Percentiles rank a stretch among this genome's conserved stretches.
These are phyloP conservation scores for Ceratina calcarata DNA, from an alignment of 1,140 invertebrate species.

Conservation along the genomic window DNA sequence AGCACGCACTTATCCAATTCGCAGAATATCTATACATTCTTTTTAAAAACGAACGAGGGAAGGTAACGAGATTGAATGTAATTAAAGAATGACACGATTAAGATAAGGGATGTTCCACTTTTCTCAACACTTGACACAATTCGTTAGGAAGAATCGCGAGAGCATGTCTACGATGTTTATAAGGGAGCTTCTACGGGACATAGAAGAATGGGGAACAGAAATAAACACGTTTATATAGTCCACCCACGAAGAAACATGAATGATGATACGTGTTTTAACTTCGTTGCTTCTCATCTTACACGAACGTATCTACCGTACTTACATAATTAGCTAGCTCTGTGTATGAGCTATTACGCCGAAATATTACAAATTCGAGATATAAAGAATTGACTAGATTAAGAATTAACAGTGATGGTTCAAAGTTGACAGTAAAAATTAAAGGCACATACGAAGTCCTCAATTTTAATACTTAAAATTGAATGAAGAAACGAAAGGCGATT, in stretches of 20 bases:
- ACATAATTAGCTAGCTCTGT: conserved; percentile 39
- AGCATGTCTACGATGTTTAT: conserved; percentile 56
- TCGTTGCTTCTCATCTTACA: conserved; percentile 66
- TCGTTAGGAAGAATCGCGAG: conserved; percentile 11
- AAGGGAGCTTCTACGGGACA: conserved; percentile 60
- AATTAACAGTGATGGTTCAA: too few relatives aligned
- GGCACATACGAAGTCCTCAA: too few relatives aligned
- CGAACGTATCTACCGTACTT: conserved; percentile 57
- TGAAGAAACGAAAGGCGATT: too few relatives aligned
- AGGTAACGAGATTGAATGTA: too few relatives aligned
- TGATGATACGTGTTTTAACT: conserved; percentile 63
- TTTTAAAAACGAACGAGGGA: background rate
- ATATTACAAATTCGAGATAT: background rate
- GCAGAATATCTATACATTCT: conserved; percentile 24
- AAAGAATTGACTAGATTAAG: too few relatives aligned
- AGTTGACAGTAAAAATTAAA: too few relatives aligned
- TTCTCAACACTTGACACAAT: conserved; percentile 13
- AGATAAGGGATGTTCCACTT: background rate
- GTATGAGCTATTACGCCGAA: background rate
- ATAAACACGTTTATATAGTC: conserved; percentile 76
- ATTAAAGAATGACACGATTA: background rate
- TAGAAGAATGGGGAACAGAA: conserved; percentile 59
- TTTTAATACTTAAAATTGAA: too few relatives aligned
- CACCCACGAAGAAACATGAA: conserved; percentile 73
- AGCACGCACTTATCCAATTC: background rate